Conservation (phyloP, 2,888 invertebrate genomes). For the Smittia aterrima region DNA sequence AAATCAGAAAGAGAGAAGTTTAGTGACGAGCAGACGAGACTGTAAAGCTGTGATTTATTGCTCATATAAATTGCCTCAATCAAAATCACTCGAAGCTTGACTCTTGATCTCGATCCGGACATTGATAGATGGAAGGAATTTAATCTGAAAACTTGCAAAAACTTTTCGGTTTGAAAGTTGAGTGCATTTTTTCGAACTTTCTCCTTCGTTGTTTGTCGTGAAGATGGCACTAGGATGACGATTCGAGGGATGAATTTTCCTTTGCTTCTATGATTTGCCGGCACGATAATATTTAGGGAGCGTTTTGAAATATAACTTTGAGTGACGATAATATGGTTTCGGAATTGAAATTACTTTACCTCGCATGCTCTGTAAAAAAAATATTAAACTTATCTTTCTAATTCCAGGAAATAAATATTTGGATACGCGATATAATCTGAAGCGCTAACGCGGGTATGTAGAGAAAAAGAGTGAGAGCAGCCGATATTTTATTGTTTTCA, state of each 20-base stretch:
- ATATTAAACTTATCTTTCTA: background rate
- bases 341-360: background rate
- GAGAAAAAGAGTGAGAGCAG: background rate
- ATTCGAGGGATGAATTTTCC: background rate
- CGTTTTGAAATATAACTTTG: background rate
- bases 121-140: too few relatives aligned
- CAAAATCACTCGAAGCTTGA: too few relatives aligned
- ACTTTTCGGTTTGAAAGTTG: too few relatives aligned
- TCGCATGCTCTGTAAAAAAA: background rate
- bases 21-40: too few relatives aligned
- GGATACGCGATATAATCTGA: conserved; percentile 7
- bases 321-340: background rate
- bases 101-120: too few relatives aligned
- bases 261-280: background rate
- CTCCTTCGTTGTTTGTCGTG: background rate
- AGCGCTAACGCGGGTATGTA: background rate
- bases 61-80: too few relatives aligned
- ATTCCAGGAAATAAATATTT: background rate
- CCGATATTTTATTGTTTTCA: background rate
- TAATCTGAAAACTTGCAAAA: too few relatives aligned
- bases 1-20: too few relatives aligned
- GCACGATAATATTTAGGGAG: background rate
- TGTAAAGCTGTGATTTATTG: too few relatives aligned
- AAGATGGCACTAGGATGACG: background rate
- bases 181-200: background rate